Percentiles rank a stretch among this genome's conserved stretches.
Conservation (phyloP, 1,140 invertebrate genomes). For the Psilanteris sp. region DNA sequence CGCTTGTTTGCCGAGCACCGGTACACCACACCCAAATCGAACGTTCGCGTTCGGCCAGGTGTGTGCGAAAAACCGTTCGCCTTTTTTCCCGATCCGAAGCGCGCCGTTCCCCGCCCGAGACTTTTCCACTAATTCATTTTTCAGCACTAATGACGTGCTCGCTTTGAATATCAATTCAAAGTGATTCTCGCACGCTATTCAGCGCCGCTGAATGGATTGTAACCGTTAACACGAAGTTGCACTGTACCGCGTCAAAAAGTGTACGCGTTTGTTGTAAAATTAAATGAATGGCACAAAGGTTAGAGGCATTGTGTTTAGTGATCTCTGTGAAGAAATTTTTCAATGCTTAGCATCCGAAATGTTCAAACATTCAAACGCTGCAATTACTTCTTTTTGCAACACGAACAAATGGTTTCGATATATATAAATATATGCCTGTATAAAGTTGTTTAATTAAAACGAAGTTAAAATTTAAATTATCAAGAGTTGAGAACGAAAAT, state of each 20-base stretch:
- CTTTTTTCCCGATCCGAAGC: no score
- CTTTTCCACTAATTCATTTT: constrained; percentile 9
- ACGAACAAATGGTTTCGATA: no score
- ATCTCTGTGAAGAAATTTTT: constrained; percentile 13
- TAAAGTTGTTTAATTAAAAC: no score
- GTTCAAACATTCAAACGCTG: no score
- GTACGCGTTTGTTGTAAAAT: constrained; percentile 20
- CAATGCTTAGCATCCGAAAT: constrained; percentile 12
- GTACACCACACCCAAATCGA: constrained; percentile 33
- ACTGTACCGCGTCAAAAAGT: constrained; percentile 3
- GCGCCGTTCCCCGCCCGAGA: no score
- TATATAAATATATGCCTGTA: no score
- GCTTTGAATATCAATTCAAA: constrained; percentile 9
- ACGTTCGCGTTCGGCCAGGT: constrained; percentile 40
- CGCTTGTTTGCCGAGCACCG: constrained; percentile 31
- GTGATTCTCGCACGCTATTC: constrained; percentile 10
- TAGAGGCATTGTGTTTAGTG: background rate
- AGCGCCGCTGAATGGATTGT: background rate
- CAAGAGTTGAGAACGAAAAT: no score
- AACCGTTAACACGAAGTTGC: constrained; percentile 9
- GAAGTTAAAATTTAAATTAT: no score
- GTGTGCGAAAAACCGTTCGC: constrained; percentile 20
- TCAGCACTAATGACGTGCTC: background rate
- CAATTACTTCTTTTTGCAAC: no score
- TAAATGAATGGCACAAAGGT: constrained; percentile 20